These are phyloP conservation scores for Apamea monoglypha DNA, from an alignment of 2,888 invertebrate species.

Conservation along the genomic window DNA sequence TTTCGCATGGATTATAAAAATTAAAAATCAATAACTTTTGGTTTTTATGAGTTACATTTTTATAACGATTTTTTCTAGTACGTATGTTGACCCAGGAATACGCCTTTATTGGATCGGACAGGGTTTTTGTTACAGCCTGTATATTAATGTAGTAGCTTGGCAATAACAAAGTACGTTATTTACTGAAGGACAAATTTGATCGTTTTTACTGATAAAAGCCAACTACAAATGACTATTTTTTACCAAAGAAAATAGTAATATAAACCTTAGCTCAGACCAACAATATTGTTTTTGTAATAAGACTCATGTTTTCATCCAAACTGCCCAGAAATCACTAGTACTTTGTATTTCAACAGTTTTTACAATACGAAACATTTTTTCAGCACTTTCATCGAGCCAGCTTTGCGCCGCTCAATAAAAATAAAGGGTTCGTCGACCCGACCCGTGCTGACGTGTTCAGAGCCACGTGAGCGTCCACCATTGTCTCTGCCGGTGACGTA, in stretches of 20 bases:
- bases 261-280: too few species aligned
- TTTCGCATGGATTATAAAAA: too few species aligned
- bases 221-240: neutral
- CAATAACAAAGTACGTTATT: neutral
- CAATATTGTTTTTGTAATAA: neutral
- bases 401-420: slow-evolving; percentile 65
- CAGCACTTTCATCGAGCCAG: slow-evolving; percentile 38
- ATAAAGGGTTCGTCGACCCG: slow-evolving; percentile 71
- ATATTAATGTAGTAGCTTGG: neutral
- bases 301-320: too few species aligned
- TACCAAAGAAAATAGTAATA: neutral
- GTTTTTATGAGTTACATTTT: too few species aligned
- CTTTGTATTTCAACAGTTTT: slow-evolving; percentile 7
- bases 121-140: too few species aligned
- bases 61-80: too few species aligned
- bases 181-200: slow-evolving; percentile 20
- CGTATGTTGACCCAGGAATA: too few species aligned
- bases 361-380: slow-evolving; percentile 19
- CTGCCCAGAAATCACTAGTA: neutral
- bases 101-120: too few species aligned
- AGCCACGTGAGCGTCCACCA: slow-evolving; percentile 48
- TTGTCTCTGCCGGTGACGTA: slow-evolving; percentile 58
- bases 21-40: too few species aligned
- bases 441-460: slow-evolving; percentile 56
- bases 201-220: neutral